A percentile compares a stretch with the other conserved stretches of the same genome.
phyloP scores from a whole-genome alignment of 2,888 invertebrate species.

The Gymnosoma rotundatum region DNA sequence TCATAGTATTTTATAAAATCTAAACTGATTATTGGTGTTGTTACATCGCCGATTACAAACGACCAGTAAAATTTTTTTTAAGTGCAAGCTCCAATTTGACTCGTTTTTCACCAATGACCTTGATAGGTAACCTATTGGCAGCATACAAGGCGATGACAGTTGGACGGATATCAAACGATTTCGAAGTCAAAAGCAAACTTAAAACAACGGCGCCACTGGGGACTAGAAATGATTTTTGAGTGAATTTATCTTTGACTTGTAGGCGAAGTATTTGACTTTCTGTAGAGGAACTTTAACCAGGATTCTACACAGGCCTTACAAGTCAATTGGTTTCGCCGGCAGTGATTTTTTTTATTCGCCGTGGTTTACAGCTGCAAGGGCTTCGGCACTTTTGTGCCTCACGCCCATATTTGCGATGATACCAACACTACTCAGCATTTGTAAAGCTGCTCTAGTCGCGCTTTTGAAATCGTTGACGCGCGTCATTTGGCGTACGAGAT shows the following conservation, averaged over 20 bases:
- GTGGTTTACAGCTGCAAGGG: neutral
- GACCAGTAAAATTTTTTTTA: neutral
- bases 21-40: conserved; percentile 14
- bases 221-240: neutral
- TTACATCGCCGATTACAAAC: conserved; percentile 2
- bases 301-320: too few relatives aligned
- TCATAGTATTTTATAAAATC: conserved; percentile 37
- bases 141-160: neutral
- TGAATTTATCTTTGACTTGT: too few relatives aligned
- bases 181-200: neutral
- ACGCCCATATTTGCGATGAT: conserved; percentile 1
- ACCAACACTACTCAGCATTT: neutral
- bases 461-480: too few relatives aligned
- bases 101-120: neutral
- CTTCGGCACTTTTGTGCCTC: conserved; percentile 45
- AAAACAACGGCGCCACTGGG: neutral
- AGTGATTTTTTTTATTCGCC: too few relatives aligned
- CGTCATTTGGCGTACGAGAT: too few relatives aligned
- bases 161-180: neutral
- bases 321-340: too few relatives aligned
- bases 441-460: neutral
- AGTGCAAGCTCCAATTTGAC: conserved; percentile 10
- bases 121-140: conserved; percentile 8
- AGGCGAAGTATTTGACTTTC: neutral
- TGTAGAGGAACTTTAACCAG: neutral